Evolutionary conservation across 2,113 vertebrate species (phyloP).

Genomic region (Sinocyclocheilus grahami): DNA sequence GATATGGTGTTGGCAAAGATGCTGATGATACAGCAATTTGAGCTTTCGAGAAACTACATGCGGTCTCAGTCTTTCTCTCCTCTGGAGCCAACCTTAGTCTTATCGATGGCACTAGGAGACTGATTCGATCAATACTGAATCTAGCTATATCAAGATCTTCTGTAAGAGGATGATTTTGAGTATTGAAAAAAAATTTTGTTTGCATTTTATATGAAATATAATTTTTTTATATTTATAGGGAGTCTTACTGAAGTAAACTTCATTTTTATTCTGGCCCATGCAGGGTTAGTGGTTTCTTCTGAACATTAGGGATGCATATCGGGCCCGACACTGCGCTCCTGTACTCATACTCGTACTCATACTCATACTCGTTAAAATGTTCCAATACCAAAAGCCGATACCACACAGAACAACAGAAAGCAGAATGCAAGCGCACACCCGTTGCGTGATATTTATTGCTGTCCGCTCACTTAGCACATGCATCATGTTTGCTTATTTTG

Average conservation of each 20-base stretch:
- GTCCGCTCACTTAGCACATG: too few species aligned
- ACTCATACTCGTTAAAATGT: too few species aligned
- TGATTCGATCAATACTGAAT: slow-evolving; percentile 12
- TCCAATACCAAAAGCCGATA: too few species aligned
- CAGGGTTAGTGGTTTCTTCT: not conserved
- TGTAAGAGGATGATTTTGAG: not conserved
- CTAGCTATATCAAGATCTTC: not conserved
- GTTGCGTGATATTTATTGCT: too few species aligned
- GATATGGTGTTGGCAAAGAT: slow-evolving; percentile 17
- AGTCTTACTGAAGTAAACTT: too few species aligned
- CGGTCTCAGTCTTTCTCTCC: not conserved
- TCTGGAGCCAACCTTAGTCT: not conserved
- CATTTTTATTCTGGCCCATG: not conserved
- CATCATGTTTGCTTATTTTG: too few species aligned
- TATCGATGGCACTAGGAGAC: slow-evolving; percentile 24
- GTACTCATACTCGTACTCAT: too few species aligned
- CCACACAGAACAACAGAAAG: too few species aligned
- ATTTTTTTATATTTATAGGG: too few species aligned
- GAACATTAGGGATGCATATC: not conserved
- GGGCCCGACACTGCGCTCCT: too few species aligned
- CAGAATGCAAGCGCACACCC: too few species aligned
- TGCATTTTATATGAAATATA: too few species aligned
- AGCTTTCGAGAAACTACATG: slow-evolving; percentile 12
- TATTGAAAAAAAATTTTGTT: not conserved
- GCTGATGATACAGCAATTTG: slow-evolving; percentile 8